Percentiles rank a stretch among this genome's conserved stretches.
Evolutionary conservation across 2,797 vertebrate genomes (phyloP).

Genomic region (Australoheros facetus): DNA sequence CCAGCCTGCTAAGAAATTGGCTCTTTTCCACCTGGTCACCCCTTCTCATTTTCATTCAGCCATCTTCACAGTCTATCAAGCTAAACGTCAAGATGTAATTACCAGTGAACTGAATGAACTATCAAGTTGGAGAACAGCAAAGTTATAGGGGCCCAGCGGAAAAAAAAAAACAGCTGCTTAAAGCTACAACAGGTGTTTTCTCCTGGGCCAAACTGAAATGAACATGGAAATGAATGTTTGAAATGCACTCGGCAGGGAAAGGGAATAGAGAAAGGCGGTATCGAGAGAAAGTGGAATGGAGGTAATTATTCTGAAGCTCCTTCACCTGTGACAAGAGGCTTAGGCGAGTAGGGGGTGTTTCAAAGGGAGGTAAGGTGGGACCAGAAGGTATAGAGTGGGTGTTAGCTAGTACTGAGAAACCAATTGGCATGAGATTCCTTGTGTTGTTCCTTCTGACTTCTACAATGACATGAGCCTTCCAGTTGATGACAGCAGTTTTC

Average conservation of each 20-base stretch:
- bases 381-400: conserved; percentile 21
- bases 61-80: conserved; percentile 71
- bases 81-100: conserved; percentile 73
- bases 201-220: conserved; percentile 71
- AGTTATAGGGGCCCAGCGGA: conserved; percentile 24
- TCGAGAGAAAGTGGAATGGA: conserved; percentile 44
- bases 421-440: conserved; percentile 67
- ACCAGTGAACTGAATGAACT: conserved; percentile 61
- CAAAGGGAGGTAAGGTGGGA: conserved; percentile 36
- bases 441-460: conserved; percentile 49
- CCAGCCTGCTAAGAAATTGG: conserved; percentile 50
- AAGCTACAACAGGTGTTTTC: conserved; percentile 72
- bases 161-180: conserved; percentile 31
- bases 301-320: conserved; percentile 79
- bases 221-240: conserved; percentile 78
- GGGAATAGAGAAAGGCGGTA: conserved; percentile 16
- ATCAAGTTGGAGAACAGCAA: conserved; percentile 47
- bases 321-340: conserved; percentile 82
- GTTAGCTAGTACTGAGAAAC: conserved; percentile 57
- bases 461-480: conserved; percentile 30
- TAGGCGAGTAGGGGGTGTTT: conserved; percentile 52
- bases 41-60: conserved; percentile 63
- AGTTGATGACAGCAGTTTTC: conserved; percentile 13
- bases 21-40: conserved; percentile 66
- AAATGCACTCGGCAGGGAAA: conserved; percentile 58